Base-by-base conservation (phyloP, 2,113 vertebrate genomes). In the Muscicapa adusta region DNA sequence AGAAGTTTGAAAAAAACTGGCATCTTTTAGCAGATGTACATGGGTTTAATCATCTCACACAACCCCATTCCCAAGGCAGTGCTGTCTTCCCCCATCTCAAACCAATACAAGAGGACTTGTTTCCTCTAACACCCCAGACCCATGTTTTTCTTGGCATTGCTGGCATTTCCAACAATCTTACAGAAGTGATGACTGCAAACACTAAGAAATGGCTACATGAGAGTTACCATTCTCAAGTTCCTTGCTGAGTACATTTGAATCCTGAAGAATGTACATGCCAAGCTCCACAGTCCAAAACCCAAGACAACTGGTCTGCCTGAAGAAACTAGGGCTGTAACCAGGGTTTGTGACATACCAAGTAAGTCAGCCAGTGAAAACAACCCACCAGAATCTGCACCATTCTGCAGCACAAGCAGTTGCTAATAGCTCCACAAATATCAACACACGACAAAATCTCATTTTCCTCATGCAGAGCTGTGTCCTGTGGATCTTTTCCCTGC, bases 181-280 rank as follows among this genome's bases (percentile, higher is more conserved):
- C 0, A 2, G 18, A 88, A 70, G 19, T 2, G 4, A 61, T 25
- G 5, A 68, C 1, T 28, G 13, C 18, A 48, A 82, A 68, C 18
- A 73, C 9, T 18, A 36, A 29, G 8, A 61, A 58, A 38, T 4
- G 4, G 22, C 33, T 56, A 60, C 6, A 6, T 40, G 50, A 28
- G 18, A 66, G 29, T 45, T 78, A 43, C 1, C 9, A 51, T 43
- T 79, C 18, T 43, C 50, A 65, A 73, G 11, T 86, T 25, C 26
- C n/a, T 42, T 45, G 8, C 14, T 2, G 8, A 36, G 6, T 23
- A 58, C 13, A 43, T 8, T 10, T 53, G 11, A 81, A 45, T 47
- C 42, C 68, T 48, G 18, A 72, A 79, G 24, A 38, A 72, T 0
- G 1, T 2, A 54, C 1, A 1, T 15, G 6, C 29, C 16, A 48